These are phyloP conservation scores for Meliscaeva auricollis DNA, from an alignment of 2,888 invertebrate species.

Conservation along the genomic window DNA sequence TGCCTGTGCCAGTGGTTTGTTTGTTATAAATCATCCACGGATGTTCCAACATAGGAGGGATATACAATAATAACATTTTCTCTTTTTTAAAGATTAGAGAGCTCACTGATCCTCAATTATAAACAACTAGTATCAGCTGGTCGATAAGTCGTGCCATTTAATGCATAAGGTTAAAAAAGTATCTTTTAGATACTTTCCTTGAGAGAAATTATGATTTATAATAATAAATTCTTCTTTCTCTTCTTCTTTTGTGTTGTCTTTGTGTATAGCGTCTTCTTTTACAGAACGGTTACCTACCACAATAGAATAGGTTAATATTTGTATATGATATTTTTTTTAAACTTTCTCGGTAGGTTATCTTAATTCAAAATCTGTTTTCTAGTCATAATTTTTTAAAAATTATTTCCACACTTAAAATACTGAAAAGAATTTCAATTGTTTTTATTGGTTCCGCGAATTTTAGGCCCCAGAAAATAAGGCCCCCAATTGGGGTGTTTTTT, in stretches of 20 bases:
- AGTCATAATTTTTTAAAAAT: too few relatives aligned
- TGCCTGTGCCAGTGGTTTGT: background rate
- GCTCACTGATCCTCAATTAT: background rate
- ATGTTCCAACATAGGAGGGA: background rate
- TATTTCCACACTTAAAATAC: too few relatives aligned
- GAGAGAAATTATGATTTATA: background rate
- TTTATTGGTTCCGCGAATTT: too few relatives aligned
- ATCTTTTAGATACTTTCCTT: slow-evolving; percentile 39
- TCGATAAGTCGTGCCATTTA: background rate
- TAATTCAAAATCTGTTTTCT: too few relatives aligned
- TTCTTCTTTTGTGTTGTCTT: background rate
- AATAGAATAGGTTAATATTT: too few relatives aligned
- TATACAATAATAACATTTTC: slow-evolving; percentile 3
- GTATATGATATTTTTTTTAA: too few relatives aligned
- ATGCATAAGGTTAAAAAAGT: slow-evolving; percentile 20
- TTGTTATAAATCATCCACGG: slow-evolving; percentile 6
- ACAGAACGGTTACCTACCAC: too few relatives aligned
- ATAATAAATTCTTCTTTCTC: background rate
- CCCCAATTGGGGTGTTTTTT: too few relatives aligned
- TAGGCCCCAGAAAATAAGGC: too few relatives aligned
- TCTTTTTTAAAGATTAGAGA: slow-evolving; percentile 25
- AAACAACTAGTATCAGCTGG: slow-evolving; percentile 59
- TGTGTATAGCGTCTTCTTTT: too few relatives aligned
- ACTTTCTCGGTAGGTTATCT: too few relatives aligned
- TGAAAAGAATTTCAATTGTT: too few relatives aligned